A percentile compares a stretch with the other conserved stretches of the same genome.
phyloP scores from a whole-genome alignment of 2,888 invertebrate genomes.

The Andrena flavipes region DNA sequence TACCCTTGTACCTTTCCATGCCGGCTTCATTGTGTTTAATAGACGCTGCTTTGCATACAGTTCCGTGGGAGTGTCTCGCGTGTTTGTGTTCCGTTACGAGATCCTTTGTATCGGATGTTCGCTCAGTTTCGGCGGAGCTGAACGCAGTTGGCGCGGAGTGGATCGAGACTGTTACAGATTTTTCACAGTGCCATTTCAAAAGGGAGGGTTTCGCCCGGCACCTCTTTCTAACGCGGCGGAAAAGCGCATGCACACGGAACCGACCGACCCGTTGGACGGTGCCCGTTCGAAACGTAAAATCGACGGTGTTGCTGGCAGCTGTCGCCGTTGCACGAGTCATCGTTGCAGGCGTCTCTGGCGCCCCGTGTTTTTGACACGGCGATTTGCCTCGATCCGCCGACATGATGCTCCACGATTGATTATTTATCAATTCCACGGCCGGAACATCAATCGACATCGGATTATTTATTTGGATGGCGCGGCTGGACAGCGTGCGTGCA shows the following conservation, averaged over 20 bases:
- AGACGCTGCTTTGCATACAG: not conserved
- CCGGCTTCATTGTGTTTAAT: not conserved
- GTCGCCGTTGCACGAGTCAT: slow-evolving; percentile 67
- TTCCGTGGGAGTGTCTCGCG: not conserved
- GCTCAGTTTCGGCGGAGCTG: not conserved
- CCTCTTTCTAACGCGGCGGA: slow-evolving; percentile 40
- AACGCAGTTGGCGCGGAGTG: not conserved
- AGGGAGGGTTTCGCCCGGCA: not conserved
- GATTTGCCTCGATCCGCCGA: slow-evolving; percentile 59
- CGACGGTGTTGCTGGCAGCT: slow-evolving; percentile 71
- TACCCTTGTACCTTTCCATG: not conserved
- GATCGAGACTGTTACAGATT: not conserved
- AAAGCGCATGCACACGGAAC: slow-evolving; percentile 49
- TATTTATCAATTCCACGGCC: slow-evolving; percentile 64
- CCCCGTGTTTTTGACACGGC: slow-evolving; percentile 72
- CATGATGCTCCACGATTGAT: slow-evolving; percentile 67
- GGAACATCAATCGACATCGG: slow-evolving; percentile 56
- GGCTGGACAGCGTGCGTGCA: not conserved
- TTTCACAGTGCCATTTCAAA: not conserved
- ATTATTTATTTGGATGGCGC: slow-evolving; percentile 50
- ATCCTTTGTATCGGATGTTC: not conserved
- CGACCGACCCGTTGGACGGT: slow-evolving; percentile 38
- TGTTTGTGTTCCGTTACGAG: not conserved
- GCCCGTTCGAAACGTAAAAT: slow-evolving; percentile 64
- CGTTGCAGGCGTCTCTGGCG: slow-evolving; percentile 50